These are phyloP conservation scores for Stigmatopora argus DNA, from an alignment of 2,113 vertebrate genomes.

Conservation along the genomic window DNA sequence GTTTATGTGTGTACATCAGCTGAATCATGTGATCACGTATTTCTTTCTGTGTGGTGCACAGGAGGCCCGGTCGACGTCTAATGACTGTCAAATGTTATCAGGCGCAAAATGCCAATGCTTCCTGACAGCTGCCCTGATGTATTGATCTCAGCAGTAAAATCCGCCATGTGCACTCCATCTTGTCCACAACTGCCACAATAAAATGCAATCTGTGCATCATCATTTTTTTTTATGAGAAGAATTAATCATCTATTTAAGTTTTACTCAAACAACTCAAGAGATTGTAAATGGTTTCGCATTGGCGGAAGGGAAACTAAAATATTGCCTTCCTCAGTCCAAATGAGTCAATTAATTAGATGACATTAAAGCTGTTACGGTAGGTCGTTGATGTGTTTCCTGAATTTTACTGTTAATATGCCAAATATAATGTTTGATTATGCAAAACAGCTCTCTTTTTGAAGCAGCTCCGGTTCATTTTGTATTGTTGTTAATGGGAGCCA, in stretches of 20 bases:
- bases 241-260: neutral
- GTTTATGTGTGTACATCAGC: conserved; percentile 2
- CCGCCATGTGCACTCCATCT: conserved; percentile 9
- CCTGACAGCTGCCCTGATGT: conserved; percentile 49
- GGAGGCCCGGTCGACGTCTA: conserved; percentile 40
- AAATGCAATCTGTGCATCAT: conserved; percentile 1
- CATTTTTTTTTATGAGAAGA: neutral
- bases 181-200: neutral
- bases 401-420: too few species aligned
- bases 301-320: neutral
- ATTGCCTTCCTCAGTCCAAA: too few species aligned
- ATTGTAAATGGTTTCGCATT: neutral
- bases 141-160: conserved; percentile 51
- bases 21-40: conserved; percentile 42
- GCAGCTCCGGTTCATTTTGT: too few species aligned
- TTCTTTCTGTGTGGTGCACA: conserved; percentile 27
- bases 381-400: too few species aligned
- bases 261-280: conserved; percentile 3
- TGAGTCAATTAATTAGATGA: too few species aligned
- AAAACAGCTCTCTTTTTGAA: too few species aligned
- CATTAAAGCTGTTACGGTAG: too few species aligned
- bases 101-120: conserved; percentile 7
- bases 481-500: too few species aligned
- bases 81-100: conserved; percentile 49
- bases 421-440: too few species aligned